phyloP scores from a whole-genome alignment of 2,113 vertebrate species.

The Trachemys scripta region DNA sequence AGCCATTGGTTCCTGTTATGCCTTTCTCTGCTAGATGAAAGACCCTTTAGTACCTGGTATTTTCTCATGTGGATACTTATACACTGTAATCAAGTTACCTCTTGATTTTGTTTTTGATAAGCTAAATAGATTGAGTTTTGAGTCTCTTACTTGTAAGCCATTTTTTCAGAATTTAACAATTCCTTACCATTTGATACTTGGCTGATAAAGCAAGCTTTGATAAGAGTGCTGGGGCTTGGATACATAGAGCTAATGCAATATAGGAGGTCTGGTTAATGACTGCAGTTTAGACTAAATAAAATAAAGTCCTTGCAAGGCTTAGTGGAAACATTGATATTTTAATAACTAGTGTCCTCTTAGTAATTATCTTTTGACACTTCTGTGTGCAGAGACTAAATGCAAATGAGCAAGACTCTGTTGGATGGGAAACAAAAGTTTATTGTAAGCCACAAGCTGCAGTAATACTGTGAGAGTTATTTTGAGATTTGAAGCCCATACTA shows the following conservation, averaged over 20 bases:
- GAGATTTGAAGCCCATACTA: not conserved
- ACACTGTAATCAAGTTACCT: not conserved
- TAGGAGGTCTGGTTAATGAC: not conserved
- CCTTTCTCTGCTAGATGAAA: not conserved
- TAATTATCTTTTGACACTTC: not conserved
- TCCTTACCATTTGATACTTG: not conserved
- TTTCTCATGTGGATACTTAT: not conserved
- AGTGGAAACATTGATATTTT: not conserved
- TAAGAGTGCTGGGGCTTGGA: not conserved
- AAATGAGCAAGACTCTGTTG: not conserved
- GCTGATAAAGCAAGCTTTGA: conserved; percentile 48
- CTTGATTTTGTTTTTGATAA: not conserved
- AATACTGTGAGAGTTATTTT: not conserved
- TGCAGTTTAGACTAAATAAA: not conserved
- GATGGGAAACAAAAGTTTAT: not conserved
- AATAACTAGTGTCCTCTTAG: not conserved
- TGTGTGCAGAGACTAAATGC: not conserved
- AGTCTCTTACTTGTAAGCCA: not conserved
- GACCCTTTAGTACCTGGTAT: not conserved
- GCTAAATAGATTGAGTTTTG: not conserved
- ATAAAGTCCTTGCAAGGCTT: not conserved
- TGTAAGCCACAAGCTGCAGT: not conserved
- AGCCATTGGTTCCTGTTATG: fast-evolving
- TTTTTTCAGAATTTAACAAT: not conserved
- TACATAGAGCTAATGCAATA: not conserved